Base-by-base conservation (phyloP, 2,113 vertebrate genomes). In the Tauraco erythrolophus region DNA sequence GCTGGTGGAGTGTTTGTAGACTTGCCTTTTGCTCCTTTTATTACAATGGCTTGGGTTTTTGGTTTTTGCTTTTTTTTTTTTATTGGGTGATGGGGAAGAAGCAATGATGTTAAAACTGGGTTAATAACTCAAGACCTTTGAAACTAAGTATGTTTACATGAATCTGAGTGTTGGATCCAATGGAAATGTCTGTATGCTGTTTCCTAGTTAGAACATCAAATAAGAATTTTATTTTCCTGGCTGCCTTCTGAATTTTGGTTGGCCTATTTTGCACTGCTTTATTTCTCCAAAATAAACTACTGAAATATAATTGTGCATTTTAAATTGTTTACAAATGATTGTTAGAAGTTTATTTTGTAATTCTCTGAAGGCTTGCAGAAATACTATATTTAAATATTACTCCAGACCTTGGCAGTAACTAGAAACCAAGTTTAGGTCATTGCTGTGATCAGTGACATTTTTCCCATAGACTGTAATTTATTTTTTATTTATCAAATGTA, bases 271-370 rank as follows among this genome's bases (percentile, higher is more conserved):
- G 98, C 98, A 98, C 98, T 98, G 98, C 98, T 98, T 98, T 96
- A 95, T 98, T 97, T 97, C 97, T 98, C 97, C 92, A 95, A 96
- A 98, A 98, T 98, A 98, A 98, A 98, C 98, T 98, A 98, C 98
- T 98, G 98, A 98, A 98, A 98, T 98, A 95, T 97, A 97, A 96
- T 98, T 90, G 96, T 97, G 94, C 96, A 96, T 94, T 95, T 95
- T 95, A 96, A 88, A 92, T 93, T 97, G 98, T 97, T 96, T 94
- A 92, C 97, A 88, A 79, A 89, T 71, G n/a, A 92, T 97, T 93
- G 69, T 96, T 97, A 71, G 87, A 92, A 86, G 56, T 93, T 94
- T 97, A 89, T 96, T 96, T 93, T 94, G 62, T 97, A 89, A 91
- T 89, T 94, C 83, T 96, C 84, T 92, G 75, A 97, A 66, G 69